Evolutionary conservation across 2,113 vertebrate genomes (phyloP).

Genomic region (Coracopsis vasa): DNA sequence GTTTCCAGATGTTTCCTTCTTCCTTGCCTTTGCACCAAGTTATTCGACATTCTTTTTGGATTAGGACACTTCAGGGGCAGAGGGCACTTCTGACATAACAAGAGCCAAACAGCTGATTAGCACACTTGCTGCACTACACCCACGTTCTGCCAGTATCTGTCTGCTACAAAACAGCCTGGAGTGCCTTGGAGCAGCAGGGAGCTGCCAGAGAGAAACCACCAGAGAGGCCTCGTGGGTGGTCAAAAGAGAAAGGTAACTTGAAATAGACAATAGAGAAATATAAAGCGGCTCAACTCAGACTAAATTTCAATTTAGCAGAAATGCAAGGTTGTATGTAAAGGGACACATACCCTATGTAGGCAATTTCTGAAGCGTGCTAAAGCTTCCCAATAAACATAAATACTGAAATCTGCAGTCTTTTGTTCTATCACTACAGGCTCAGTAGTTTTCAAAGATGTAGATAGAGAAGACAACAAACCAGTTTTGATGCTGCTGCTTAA

Average conservation of each 20-base stretch:
- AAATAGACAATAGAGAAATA: not conserved
- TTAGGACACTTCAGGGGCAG: not conserved
- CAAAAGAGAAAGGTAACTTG: constrained; percentile 14
- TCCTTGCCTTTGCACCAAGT: not conserved
- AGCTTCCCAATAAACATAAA: not conserved
- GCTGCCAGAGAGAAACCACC: constrained; percentile 7
- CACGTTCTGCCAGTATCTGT: not conserved
- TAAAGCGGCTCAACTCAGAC: not conserved
- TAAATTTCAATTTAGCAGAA: not conserved
- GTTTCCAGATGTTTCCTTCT: not conserved
- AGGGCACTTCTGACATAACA: not conserved
- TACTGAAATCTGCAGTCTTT: not conserved
- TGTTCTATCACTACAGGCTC: not conserved
- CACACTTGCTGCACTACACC: not conserved
- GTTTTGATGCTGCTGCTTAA: not conserved
- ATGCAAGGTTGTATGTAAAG: not conserved
- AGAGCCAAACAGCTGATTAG: not conserved
- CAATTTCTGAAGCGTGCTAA: not conserved
- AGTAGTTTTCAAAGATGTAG: not conserved
- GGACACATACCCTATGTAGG: not conserved
- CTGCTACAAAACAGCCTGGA: constrained; percentile 8
- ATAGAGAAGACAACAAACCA: not conserved
- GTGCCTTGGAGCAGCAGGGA: not conserved
- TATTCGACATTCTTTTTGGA: not conserved
- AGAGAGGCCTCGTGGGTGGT: not conserved